Percentiles rank a stretch among this genome's conserved stretches.
These are phyloP conservation scores for Alentia gelatinosa DNA, from an alignment of 2,888 invertebrate genomes.

Conservation along the genomic window DNA sequence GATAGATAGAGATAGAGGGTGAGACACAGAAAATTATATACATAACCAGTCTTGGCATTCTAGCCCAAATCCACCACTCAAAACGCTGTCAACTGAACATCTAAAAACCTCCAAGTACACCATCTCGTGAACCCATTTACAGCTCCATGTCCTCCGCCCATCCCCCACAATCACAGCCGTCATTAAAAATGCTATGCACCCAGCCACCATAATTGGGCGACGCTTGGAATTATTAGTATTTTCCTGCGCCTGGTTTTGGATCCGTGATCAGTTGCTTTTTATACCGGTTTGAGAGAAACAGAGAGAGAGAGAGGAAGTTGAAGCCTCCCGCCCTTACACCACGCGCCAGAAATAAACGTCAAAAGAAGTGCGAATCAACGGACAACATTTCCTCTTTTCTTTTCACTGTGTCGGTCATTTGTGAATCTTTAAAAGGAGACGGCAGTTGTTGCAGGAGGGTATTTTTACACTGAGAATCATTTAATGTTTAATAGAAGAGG, in stretches of 20 bases:
- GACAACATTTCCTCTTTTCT: background rate
- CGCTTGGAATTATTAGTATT: background rate
- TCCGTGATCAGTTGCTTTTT: background rate
- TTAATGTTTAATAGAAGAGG: background rate
- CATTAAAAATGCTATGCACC: background rate
- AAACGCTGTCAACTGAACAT: too few species aligned
- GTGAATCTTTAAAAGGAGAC: background rate
- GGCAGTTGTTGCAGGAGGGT: background rate
- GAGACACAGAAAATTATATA: too few species aligned
- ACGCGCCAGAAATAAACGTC: background rate
- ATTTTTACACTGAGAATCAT: background rate
- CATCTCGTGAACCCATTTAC: too few species aligned
- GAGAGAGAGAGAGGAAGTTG: background rate
- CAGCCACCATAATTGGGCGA: background rate
- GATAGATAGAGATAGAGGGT: too few species aligned
- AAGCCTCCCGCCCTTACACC: background rate
- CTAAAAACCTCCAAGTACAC: too few species aligned
- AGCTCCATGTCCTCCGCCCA: too few species aligned
- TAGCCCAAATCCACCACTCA: too few species aligned
- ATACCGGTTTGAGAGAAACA: background rate
- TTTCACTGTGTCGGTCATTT: background rate
- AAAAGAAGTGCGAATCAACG: background rate
- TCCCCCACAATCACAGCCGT: background rate
- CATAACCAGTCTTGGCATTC: too few species aligned
- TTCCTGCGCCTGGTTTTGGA: background rate